Evolutionary conservation across 2,113 vertebrate genomes (phyloP).

Genomic region (Calyptomena viridis): DNA sequence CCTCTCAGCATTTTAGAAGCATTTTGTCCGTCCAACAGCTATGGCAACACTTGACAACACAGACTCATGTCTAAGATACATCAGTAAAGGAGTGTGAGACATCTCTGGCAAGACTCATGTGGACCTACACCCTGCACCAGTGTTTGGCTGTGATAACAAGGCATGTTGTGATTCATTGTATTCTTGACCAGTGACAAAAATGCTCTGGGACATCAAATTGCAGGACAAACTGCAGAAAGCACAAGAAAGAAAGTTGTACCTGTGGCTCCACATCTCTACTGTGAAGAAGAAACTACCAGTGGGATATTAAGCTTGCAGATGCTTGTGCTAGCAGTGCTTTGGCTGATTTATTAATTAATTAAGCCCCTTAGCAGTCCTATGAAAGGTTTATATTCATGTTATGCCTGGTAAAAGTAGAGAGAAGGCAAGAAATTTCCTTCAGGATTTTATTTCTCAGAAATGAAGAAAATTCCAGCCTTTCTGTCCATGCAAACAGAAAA

Average conservation of each 20-base stretch:
- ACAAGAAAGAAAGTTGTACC: background rate
- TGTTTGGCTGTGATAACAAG: background rate
- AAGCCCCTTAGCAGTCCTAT: background rate
- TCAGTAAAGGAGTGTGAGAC: background rate
- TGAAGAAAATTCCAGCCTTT: background rate
- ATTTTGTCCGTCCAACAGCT: background rate
- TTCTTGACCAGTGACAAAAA: background rate
- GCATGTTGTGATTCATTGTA: background rate
- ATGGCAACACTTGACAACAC: background rate
- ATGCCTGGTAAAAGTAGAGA: background rate
- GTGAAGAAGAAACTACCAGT: too few relatives aligned
- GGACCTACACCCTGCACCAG: background rate
- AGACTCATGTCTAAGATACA: background rate
- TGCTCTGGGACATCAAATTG: background rate
- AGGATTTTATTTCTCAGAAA: background rate
- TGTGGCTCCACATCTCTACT: background rate
- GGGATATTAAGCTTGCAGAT: background rate
- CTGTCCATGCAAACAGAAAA: background rate
- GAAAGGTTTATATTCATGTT: background rate
- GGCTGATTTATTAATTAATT: constrained; percentile 28
- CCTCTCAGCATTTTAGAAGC: background rate
- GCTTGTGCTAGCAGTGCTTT: background rate
- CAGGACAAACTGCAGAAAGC: background rate
- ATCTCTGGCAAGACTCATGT: background rate
- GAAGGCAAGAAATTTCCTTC: background rate